Evolutionary conservation across 2,888 invertebrate species (phyloP).

Genomic region (Lottia gigantea): DNA sequence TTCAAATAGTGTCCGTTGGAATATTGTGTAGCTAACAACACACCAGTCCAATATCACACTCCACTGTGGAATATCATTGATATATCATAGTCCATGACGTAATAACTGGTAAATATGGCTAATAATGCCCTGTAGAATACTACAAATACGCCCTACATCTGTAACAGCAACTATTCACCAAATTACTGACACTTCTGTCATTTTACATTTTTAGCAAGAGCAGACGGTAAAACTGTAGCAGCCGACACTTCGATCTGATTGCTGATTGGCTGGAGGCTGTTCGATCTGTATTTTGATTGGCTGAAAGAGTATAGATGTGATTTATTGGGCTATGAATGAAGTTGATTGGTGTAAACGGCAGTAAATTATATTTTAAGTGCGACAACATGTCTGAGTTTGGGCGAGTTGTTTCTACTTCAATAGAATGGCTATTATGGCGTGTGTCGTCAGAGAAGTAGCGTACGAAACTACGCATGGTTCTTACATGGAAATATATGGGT

Average conservation of each 20-base stretch:
- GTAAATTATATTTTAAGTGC: slow-evolving; percentile 5
- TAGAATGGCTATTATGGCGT: too few relatives aligned
- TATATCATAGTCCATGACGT: background rate
- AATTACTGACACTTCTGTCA: slow-evolving; percentile 2
- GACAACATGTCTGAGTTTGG: slow-evolving; percentile 3
- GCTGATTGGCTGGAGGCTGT: background rate
- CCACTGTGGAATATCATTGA: background rate
- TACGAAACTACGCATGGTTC: too few relatives aligned
- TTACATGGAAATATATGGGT: too few relatives aligned
- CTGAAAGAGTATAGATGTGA: slow-evolving; percentile 10
- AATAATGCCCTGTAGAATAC: background rate
- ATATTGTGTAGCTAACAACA: background rate
- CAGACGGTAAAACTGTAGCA: slow-evolving; percentile 2
- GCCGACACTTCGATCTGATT: slow-evolving; percentile 10
- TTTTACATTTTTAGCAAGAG: background rate
- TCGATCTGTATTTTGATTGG: slow-evolving; percentile 22
- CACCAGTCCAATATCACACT: background rate
- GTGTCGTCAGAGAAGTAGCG: too few relatives aligned
- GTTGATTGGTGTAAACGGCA: background rate
- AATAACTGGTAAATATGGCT: slow-evolving; percentile 1
- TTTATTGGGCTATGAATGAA: slow-evolving; percentile 10
- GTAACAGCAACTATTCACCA: background rate
- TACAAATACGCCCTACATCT: background rate
- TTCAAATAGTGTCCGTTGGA: too few relatives aligned
- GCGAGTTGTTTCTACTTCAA: background rate